phyloP scores from a whole-genome alignment of 1,140 invertebrate species.

The Hylaeus volcanicus region DNA sequence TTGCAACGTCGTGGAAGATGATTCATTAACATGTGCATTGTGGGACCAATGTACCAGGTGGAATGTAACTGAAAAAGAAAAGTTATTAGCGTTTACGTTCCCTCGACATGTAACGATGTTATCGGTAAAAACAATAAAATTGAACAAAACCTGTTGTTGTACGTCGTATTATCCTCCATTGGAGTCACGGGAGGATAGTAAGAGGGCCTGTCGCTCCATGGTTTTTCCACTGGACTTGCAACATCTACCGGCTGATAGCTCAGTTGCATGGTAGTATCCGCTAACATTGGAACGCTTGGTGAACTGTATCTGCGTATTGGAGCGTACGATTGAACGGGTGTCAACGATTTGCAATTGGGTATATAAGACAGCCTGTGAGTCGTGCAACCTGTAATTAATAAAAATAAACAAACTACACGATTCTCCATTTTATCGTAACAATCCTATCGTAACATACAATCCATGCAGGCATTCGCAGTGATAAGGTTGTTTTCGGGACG shows the following conservation, averaged over 20 bases:
- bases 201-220: constrained; percentile 52
- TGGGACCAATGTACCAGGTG: not conserved
- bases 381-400: constrained; percentile 68
- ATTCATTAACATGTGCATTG: no score
- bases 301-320: constrained; percentile 73
- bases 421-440: constrained; percentile 24
- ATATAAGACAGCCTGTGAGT: constrained; percentile 75
- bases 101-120: not conserved
- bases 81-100: not conserved
- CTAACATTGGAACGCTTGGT: constrained; percentile 81
- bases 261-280: constrained; percentile 73
- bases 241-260: constrained; percentile 74
- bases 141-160: constrained; percentile 69
- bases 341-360: constrained; percentile 58
- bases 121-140: not conserved
- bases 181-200: constrained; percentile 64
- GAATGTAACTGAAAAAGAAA: constrained; percentile 2
- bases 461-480: constrained; percentile 62
- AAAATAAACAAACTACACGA: not conserved
- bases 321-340: constrained; percentile 67
- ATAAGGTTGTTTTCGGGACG: constrained; percentile 63
- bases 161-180: constrained; percentile 74
- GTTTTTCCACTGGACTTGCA: constrained; percentile 56
- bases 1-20: no score
- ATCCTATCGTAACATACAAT: constrained; percentile 70